Evolutionary conservation across 1,140 invertebrate genomes (phyloP), one percentile per base, ranked within the genome.

Genomic region (Meteorus sp.): DNA sequence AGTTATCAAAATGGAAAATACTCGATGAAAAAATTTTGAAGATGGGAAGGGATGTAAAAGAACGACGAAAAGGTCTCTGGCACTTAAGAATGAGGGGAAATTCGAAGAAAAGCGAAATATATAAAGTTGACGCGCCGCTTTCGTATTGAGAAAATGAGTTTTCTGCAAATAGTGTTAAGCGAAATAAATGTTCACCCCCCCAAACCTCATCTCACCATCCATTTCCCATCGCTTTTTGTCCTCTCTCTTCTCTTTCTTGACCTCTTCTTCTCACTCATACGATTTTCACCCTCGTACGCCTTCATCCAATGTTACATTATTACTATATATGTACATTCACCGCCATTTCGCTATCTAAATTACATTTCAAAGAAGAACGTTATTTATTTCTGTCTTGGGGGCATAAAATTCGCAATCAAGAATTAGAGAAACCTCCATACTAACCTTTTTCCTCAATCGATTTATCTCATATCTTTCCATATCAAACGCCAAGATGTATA

Each of bases 321-420:
- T 45, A 13, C 15, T 45, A 6, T 13, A 4, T 45, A 4, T 5
- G 19, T 19, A 45, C 15, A 7, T 45, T 19, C 15, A 20, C 1
- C 13, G 54, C 43, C 54, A 27, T 20, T 13, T 44, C 59, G 65
- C 69, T 74, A 68, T 72, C 72, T 72, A 73, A 72, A 73, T 72
- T 72, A 71, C 68, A 69, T 73, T 73, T 73, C 68, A 71, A 71
- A 68, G 60, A 60, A 64, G 63, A 67, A 60, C 53, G 68, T 73
- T 73, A 73, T 73, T 73, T 72, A 73, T 73, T 73, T 71, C 68
- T 72, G 62, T 67, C 68, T 69, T 63, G 68, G 65, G 66, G 66
- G 68, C 64, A 71, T 73, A 70, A 71, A 73, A 71, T 73, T 71
- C 63, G 70, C 65, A 73, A 70, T 69, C 69, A 65, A 69, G 63